Evolutionary conservation across 1,140 invertebrate genomes (phyloP), one percentile per base, ranked within the genome.

Genomic region (Drosophila pseudoananassae): DNA sequence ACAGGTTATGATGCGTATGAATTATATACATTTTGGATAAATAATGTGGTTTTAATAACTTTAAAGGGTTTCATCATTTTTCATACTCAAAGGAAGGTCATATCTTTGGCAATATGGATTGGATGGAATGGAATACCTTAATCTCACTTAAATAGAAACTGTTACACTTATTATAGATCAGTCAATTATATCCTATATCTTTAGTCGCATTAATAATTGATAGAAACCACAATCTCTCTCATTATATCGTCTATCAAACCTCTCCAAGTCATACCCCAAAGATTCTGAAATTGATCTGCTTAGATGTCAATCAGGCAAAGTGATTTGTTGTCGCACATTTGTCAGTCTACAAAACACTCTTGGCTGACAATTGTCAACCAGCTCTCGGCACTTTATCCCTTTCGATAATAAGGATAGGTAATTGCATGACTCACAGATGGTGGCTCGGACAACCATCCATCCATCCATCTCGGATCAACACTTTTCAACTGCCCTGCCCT

Each of bases 311-410:
- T 87, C 78, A 43, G 33, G 9, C 33, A 64, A 69, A 76, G 58
- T 87, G 83, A 87, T 87, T 88, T 88, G 83, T 88, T 78, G 83
- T 60, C 78, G 46, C 59, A 45, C 78, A 87, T 87, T 87, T 87
- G 83, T 87, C 83, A 82, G 27, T 66, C 78, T 71, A 82, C 82
- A 85, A 85, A 85, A 85, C 50, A 66, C 82, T 74, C 66, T 46
- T 78, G 74, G 52, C 15, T 43, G 59, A 29, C 43, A 47, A 45
- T 59, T 61, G 50, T 53, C 53, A 43, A 49, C 60, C 36, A 36
- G 23, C 49, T 3, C 49, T 54, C 23, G 12, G 20, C 57, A 59
- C 46, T 25, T 50, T 43, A 27, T 54, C 43, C 57, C 52, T 43
- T 12, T 8, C 50, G 78, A 83, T 83, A 83, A 83, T 33, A 20